Evolutionary conservation across 2,797 vertebrate genomes (phyloP).

Genomic region (Pseudopleuronectes americanus): DNA sequence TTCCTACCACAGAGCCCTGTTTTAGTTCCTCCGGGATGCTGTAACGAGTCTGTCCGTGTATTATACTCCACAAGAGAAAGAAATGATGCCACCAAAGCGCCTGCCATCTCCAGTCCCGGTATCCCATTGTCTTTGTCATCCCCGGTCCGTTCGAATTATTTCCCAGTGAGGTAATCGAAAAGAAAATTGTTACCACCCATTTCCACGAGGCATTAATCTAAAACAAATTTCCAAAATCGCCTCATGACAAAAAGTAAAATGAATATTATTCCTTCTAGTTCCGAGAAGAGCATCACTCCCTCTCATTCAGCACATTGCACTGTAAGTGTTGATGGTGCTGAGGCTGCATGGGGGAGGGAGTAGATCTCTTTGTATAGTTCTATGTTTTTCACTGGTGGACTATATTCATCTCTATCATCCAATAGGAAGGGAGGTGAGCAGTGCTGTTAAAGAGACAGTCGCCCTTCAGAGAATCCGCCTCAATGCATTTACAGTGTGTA

Average conservation of each 20-base stretch:
- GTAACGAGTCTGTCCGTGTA: slow-evolving; percentile 72
- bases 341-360: slow-evolving; percentile 56
- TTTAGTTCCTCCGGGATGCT: slow-evolving; percentile 74
- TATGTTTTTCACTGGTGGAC: slow-evolving; percentile 56
- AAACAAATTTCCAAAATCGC: background rate
- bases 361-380: slow-evolving; percentile 71
- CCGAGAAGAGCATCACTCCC: slow-evolving; percentile 31
- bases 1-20: too few relatives aligned
- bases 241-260: background rate
- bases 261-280: background rate
- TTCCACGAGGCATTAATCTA: background rate
- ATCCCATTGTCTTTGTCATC: slow-evolving; percentile 5
- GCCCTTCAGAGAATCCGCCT: background rate
- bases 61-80: slow-evolving; percentile 63
- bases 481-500: background rate
- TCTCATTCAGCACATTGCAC: slow-evolving; percentile 37
- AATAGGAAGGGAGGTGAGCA: slow-evolving; percentile 30
- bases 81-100: slow-evolving; percentile 66
- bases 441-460: slow-evolving; percentile 39
- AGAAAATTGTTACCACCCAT: slow-evolving; percentile 7
- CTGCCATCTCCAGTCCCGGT: slow-evolving; percentile 34
- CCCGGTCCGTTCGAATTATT: slow-evolving; percentile 21
- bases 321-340: slow-evolving; percentile 31
- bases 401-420: slow-evolving; percentile 28
- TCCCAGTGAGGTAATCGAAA: slow-evolving; percentile 20